These are phyloP conservation scores for Cydia fagiglandana DNA, from an alignment of 1,140 invertebrate genomes.

Conservation along the genomic window DNA sequence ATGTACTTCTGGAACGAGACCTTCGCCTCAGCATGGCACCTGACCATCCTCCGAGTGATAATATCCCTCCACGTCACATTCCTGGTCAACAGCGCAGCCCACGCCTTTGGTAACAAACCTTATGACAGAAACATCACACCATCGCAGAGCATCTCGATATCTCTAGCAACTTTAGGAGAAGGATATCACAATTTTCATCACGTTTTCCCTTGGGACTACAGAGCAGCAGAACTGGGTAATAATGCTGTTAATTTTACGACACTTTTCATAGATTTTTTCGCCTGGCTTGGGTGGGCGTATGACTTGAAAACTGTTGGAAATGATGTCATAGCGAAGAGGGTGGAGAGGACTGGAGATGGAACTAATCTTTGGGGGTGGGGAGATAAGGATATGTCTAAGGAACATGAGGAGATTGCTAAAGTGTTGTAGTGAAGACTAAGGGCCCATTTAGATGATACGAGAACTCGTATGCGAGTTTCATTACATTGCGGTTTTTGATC, in stretches of 20 bases:
- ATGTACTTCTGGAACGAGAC: conserved; percentile 26
- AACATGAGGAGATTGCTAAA: neutral
- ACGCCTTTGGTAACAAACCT: conserved; percentile 10
- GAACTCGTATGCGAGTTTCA: too few relatives aligned
- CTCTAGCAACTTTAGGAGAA: neutral
- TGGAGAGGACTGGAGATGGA: conserved; percentile 3
- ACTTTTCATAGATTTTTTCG: conserved; percentile 3
- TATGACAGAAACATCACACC: neutral
- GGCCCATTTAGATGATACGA: too few relatives aligned
- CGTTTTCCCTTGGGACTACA: conserved; percentile 8
- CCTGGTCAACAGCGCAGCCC: conserved; percentile 11
- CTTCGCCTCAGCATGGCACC: conserved; percentile 5
- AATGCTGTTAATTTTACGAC: neutral
- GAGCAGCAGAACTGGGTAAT: neutral
- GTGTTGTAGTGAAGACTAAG: too few relatives aligned
- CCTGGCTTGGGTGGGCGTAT: conserved; percentile 19
- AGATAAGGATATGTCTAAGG: neutral
- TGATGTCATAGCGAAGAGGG: neutral
- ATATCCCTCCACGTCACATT: neutral
- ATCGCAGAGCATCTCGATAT: neutral
- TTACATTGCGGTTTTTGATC: too few relatives aligned
- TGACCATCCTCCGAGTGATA: neutral
- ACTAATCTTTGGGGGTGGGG: conserved; percentile 12
- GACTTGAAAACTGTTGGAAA: neutral
- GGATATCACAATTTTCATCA: conserved; percentile 16